These are phyloP conservation scores for Acropternis orthonyx DNA, from an alignment of 2,797 vertebrate species.

Conservation along the genomic window DNA sequence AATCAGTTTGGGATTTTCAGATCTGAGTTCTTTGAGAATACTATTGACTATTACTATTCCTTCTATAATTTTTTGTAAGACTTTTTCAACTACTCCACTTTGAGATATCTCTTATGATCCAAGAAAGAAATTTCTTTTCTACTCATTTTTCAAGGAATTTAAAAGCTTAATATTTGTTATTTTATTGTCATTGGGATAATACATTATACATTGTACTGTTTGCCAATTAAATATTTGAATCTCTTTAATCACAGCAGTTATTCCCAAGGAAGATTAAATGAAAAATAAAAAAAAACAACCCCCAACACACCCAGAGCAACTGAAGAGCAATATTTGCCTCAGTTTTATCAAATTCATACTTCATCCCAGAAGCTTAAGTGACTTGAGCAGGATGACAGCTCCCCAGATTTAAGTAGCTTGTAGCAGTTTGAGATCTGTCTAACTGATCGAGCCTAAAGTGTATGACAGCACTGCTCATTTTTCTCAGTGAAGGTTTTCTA, in stretches of 20 bases:
- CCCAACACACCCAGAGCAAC: background rate
- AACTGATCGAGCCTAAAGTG: background rate
- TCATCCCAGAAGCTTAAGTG: background rate
- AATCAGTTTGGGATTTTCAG: background rate
- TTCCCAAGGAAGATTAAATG: background rate
- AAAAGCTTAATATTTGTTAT: background rate
- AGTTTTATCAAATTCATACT: background rate
- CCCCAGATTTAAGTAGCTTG: background rate
- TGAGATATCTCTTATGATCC: background rate
- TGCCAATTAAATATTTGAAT: background rate
- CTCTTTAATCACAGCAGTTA: background rate
- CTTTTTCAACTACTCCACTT: background rate
- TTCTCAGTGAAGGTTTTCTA: background rate
- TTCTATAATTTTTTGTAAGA: background rate
- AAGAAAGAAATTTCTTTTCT: background rate
- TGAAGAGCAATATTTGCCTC: background rate
- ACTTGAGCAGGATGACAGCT: background rate
- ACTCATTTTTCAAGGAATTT: background rate
- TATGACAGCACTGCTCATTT: background rate
- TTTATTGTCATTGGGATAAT: background rate
- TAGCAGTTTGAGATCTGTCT: background rate
- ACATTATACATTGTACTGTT: background rate
- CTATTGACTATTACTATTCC: background rate
- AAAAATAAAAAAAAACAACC: background rate
- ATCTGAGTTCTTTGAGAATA: background rate